phyloP scores from a whole-genome alignment of 2,113 vertebrate genomes.

The Parus major region DNA sequence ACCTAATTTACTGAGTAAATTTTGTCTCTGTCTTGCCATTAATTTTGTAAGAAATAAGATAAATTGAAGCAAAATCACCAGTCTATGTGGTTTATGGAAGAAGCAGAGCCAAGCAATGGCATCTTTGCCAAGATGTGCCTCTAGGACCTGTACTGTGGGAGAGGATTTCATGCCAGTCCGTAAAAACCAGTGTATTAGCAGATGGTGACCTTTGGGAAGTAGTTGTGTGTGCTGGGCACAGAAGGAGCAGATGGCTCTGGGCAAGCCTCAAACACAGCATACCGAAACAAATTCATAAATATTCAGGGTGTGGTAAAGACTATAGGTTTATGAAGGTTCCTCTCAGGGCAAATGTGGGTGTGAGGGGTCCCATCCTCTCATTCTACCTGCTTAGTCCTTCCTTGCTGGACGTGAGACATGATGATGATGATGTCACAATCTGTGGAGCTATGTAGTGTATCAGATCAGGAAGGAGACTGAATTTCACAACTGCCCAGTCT shows the following conservation, averaged over 20 bases:
- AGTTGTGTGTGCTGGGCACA: conserved; percentile 5
- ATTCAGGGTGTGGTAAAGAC: background rate
- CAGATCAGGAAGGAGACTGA: background rate
- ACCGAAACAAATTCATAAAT: conserved; percentile 20
- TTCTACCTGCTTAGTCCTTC: background rate
- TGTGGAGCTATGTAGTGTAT: background rate
- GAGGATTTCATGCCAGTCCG: conserved; percentile 3
- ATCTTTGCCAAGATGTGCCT: background rate
- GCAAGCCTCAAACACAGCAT: background rate
- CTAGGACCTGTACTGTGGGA: background rate
- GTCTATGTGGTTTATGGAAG: background rate
- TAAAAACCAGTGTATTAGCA: conserved; percentile 29
- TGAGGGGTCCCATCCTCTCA: background rate
- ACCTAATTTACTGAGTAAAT: background rate
- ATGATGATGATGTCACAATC: background rate
- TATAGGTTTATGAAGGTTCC: background rate
- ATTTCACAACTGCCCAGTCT: background rate
- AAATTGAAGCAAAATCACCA: background rate
- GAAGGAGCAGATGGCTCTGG: conserved; percentile 54
- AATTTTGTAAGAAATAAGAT: background rate
- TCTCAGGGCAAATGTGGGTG: background rate
- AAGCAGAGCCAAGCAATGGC: background rate
- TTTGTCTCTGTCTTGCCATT: background rate
- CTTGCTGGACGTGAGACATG: background rate
- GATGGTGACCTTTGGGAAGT: conserved; percentile 61